Base-by-base conservation (phyloP, 2,888 invertebrate genomes). In the Shargacucullia verbasci region DNA sequence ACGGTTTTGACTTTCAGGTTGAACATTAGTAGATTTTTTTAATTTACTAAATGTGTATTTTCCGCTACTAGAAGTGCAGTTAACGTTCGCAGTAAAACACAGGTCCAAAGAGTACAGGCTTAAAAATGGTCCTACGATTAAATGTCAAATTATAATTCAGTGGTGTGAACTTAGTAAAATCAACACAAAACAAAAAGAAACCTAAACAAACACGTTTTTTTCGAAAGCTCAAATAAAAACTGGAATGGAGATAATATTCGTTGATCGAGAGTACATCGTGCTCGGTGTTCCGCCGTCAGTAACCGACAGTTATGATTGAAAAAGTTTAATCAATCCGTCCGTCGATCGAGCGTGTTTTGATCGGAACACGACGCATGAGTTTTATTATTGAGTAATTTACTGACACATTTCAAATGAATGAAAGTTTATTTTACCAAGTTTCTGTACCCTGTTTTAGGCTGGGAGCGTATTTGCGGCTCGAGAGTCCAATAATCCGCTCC, bases 271-370 rank as follows among this genome's bases (percentile, higher is more conserved):
- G 49, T 50, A 71, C 43, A 56, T 15, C 59, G 58, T 48, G 44
- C 59, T 59, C 57, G 65, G 64, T 74, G 70, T 70, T 76, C 68
- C 57, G 56, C 71, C 58, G 72, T 56, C 59, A 63, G 39, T 43
- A 52, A 73, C 69, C 71, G 59, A 75, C 70, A 73, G 81, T 71
- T 81, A 78, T 82, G 83, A 86, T 86, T 85, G 85, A 81, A 85
- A 86, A 85, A 86, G 84, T 86, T 86, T 78, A 78, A 84, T 83
- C 80, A 83, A 80, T 79, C 74, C 37, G 53, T 66, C 61, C 49
- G 49, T 40, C 62, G 59, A 70, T 63, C 45, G 53, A 25, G 56
- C 50, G 38, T 73, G 54, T 60, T 65, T 49, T 63, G 65, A 60
- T 57, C 47, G 37, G 14, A 41, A 34, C 39, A 40, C 14, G 4